These are phyloP conservation scores for Cerastis leucographa DNA, from an alignment of 2,888 invertebrate genomes.

Conservation along the genomic window DNA sequence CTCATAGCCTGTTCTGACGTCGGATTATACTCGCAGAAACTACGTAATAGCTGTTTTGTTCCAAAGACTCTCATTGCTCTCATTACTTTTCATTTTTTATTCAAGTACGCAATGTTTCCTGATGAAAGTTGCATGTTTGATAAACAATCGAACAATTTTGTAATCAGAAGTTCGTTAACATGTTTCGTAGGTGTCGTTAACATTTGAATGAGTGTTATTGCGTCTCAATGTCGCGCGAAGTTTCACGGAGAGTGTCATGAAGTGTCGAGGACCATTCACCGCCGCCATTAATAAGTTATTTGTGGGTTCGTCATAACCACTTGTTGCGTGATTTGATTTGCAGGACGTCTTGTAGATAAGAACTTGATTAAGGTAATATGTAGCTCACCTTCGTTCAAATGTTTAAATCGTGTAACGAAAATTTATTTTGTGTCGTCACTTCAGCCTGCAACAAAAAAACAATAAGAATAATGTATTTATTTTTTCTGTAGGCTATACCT, in stretches of 20 bases:
- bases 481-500: neutral
- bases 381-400: neutral
- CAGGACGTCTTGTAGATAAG: neutral
- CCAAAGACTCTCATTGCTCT: constrained; percentile 1
- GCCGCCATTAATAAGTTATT: constrained; percentile 41
- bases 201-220: constrained; percentile 17
- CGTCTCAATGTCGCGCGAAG: constrained; percentile 10
- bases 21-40: constrained; percentile 1
- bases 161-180: neutral
- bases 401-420: neutral
- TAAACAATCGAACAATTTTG: neutral
- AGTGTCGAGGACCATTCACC: constrained; percentile 5
- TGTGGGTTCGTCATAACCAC: constrained; percentile 39
- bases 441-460: neutral
- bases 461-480: neutral
- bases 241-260: neutral
- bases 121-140: neutral
- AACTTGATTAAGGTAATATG: neutral
- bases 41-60: constrained; percentile 12
- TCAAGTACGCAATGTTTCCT: neutral
- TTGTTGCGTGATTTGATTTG: constrained; percentile 38
- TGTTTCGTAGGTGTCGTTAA: constrained; percentile 1
- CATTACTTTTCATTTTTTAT: constrained; percentile 8
- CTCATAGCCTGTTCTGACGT: neutral
- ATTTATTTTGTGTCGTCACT: neutral